A percentile compares a stretch with the other conserved stretches of the same genome.
These are phyloP conservation scores for Machaerirhynchus nigripectus DNA, from an alignment of 2,113 vertebrate genomes.

Conservation along the genomic window DNA sequence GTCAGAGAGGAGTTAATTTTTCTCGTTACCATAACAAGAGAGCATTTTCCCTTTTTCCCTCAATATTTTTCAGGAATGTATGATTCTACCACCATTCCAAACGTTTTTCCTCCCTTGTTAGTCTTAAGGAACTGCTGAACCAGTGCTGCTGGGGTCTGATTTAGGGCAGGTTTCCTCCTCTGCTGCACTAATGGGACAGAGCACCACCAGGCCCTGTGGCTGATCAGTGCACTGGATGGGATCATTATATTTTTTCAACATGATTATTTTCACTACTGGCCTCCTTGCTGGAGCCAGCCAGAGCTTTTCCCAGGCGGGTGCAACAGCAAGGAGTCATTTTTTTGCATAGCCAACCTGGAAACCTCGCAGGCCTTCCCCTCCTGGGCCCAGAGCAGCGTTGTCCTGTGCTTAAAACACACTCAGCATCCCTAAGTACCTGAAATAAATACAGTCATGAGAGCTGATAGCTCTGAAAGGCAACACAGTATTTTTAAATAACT, in stretches of 20 bases:
- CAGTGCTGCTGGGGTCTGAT: not conserved
- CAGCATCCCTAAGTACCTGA: not conserved
- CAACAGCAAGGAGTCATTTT: not conserved
- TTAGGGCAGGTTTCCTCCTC: not conserved
- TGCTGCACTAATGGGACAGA: not conserved
- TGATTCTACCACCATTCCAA: not conserved
- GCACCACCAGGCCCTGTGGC: not conserved
- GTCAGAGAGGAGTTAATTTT: slow-evolving; percentile 49
- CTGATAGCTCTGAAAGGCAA: not conserved
- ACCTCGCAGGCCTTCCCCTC: not conserved
- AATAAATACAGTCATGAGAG: not conserved
- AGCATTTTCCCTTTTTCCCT: not conserved
- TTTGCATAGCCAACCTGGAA: not conserved
- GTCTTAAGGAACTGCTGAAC: not conserved
- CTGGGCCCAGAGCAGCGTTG: not conserved
- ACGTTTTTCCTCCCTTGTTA: not conserved
- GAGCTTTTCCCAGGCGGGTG: not conserved
- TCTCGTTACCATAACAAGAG: not conserved
- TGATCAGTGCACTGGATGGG: not conserved
- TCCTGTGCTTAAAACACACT: not conserved
- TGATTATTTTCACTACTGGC: not conserved
- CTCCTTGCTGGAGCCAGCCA: not conserved
- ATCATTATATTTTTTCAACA: not conserved
- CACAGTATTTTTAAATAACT: not conserved
- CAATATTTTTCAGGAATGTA: not conserved